Evolutionary conservation across 2,888 invertebrate species (phyloP).

Genomic region (Chalcosyrphus nemorum): DNA sequence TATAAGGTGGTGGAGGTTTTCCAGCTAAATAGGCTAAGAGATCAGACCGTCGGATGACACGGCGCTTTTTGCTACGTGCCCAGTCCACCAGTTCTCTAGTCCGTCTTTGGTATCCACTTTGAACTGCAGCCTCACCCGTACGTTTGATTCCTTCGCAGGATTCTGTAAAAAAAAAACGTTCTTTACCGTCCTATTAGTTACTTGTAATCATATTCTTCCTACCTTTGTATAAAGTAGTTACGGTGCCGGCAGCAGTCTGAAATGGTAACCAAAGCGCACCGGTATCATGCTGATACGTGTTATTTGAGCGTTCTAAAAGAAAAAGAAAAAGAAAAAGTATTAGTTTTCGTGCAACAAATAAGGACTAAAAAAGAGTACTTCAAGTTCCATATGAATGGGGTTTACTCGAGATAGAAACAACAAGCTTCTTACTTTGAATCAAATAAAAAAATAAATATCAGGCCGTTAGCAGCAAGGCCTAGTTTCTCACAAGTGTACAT

Average conservation of each 20-base stretch:
- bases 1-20: constrained; percentile 85
- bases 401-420: too few species aligned
- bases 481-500: too few species aligned
- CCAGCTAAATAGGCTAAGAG: constrained; percentile 90
- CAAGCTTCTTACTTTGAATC: too few species aligned
- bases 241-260: constrained; percentile 90
- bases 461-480: too few species aligned
- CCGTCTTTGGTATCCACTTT: constrained; percentile 88
- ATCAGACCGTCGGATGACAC: constrained; percentile 89
- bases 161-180: constrained; percentile 82
- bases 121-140: constrained; percentile 87
- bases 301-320: constrained; percentile 84
- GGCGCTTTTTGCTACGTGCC: constrained; percentile 87
- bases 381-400: too few species aligned
- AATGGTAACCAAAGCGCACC: constrained; percentile 89
- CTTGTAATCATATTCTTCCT: constrained; percentile 53
- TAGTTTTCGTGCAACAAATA: too few species aligned
- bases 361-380: too few species aligned
- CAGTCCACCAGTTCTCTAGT: constrained; percentile 89
- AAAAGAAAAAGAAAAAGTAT: neutral
- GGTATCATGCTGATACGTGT: constrained; percentile 82
- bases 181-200: neutral
- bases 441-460: too few species aligned
- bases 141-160: constrained; percentile 88
- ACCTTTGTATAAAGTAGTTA: constrained; percentile 91